These are phyloP conservation scores for Periparus ater DNA, from an alignment of 2,797 vertebrate genomes.

Conservation along the genomic window DNA sequence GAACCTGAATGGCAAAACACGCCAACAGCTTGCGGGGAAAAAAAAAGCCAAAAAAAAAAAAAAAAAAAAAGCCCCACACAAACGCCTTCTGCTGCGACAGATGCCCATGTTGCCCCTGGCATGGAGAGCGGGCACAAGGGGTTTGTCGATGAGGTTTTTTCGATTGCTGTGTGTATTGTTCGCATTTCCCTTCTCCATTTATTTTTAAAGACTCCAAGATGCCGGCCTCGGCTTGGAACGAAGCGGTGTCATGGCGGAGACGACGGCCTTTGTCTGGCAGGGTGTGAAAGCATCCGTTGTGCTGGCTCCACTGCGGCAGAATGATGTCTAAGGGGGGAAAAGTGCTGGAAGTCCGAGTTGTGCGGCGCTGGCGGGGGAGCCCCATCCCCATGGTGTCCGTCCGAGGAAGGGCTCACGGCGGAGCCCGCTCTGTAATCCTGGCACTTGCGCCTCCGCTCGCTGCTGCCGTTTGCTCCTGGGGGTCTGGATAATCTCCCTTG, in stretches of 20 bases:
- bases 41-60: neutral
- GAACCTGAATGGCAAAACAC: constrained; percentile 76
- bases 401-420: constrained; percentile 66
- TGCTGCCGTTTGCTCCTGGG: constrained; percentile 78
- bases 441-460: constrained; percentile 74
- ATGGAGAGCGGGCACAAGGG: constrained; percentile 69
- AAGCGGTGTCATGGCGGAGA: constrained; percentile 78
- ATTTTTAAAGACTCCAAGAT: constrained; percentile 71
- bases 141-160: constrained; percentile 62
- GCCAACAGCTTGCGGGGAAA: constrained; percentile 61
- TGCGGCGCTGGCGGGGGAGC: constrained; percentile 62
- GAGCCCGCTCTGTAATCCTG: constrained; percentile 74
- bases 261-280: constrained; percentile 81
- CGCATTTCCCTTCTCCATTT: constrained; percentile 62
- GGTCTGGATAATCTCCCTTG: constrained; percentile 80
- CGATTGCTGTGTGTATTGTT: constrained; percentile 70
- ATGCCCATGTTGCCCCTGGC: constrained; percentile 86
- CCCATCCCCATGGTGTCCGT: constrained; percentile 59
- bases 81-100: constrained; percentile 80
- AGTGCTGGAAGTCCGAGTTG: constrained; percentile 71
- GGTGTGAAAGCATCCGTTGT: constrained; percentile 81
- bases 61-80: constrained; percentile 11
- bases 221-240: constrained; percentile 74
- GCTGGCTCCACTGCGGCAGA: constrained; percentile 78
- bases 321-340: constrained; percentile 70